Evolutionary conservation across 2,888 invertebrate genomes (phyloP).

Genomic region (Dendrolimus houi): DNA sequence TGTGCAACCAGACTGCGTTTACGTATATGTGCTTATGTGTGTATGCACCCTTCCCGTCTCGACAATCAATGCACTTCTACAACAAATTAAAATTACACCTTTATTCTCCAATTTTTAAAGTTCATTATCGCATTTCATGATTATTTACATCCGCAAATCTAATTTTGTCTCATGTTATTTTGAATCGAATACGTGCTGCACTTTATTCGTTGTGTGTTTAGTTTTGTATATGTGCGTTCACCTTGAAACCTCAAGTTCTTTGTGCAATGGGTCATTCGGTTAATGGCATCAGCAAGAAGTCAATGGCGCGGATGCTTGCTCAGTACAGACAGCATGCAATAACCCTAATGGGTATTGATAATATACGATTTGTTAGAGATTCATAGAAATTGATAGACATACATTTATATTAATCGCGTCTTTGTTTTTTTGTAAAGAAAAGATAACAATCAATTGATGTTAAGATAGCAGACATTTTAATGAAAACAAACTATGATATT

Average conservation of each 20-base stretch:
- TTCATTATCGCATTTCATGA: not conserved
- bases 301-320: slow-evolving; percentile 68
- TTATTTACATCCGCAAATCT: slow-evolving; percentile 4
- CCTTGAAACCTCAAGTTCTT: slow-evolving; percentile 74
- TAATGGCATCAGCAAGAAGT: slow-evolving; percentile 72
- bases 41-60: slow-evolving; percentile 68
- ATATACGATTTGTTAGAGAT: no score
- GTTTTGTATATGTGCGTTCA: slow-evolving; percentile 57
- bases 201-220: not conserved
- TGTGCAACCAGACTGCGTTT: slow-evolving; percentile 58
- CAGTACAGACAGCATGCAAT: slow-evolving; percentile 44
- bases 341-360: not conserved
- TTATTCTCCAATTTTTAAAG: not conserved
- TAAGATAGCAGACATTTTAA: no score
- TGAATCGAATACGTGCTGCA: slow-evolving; percentile 50
- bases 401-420: no score
- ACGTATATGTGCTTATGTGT: slow-evolving; percentile 37
- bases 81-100: not conserved
- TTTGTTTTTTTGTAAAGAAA: no score
- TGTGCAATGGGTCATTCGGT: slow-evolving; percentile 78
- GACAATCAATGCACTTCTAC: slow-evolving; percentile 13
- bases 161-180: slow-evolving; percentile 49
- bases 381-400: no score
- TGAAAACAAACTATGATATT: no score
- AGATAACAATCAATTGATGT: no score